Conservation (phyloP, 2,888 invertebrate species). For the Tigriopus californicus region DNA sequence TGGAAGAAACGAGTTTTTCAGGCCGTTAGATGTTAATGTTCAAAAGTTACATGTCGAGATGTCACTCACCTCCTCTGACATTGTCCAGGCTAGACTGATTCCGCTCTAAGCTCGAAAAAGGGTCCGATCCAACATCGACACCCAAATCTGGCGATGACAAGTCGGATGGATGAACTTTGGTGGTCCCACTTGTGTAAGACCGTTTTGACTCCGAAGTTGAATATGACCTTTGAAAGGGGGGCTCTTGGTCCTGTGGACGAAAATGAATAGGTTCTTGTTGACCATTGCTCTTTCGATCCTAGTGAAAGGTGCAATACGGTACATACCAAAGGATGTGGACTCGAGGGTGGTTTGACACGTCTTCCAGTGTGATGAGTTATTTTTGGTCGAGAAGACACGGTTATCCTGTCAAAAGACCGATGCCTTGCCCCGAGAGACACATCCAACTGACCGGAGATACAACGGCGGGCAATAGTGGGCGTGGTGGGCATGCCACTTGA, state of each 20-base stretch:
- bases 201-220: not conserved
- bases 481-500: not conserved
- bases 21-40: not conserved
- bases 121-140: slow-evolving; percentile 10
- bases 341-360: not conserved
- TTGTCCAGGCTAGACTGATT: not conserved
- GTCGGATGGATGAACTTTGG: not conserved
- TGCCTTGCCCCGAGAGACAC: not conserved
- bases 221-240: no score
- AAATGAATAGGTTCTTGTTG: not conserved
- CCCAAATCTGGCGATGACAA: slow-evolving; percentile 8
- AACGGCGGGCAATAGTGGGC: not conserved
- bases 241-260: not conserved
- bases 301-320: no score
- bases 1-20: not conserved
- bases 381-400: no score
- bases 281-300: no score
- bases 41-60: not conserved
- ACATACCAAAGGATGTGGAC: not conserved
- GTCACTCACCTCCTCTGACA: not conserved
- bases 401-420: no score
- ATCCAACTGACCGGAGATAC: not conserved
- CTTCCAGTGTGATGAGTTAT: not conserved
- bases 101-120: slow-evolving; percentile 11
- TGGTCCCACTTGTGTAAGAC: not conserved